Conservation (phyloP, 2,888 invertebrate genomes). For the Philereme vetulata region DNA sequence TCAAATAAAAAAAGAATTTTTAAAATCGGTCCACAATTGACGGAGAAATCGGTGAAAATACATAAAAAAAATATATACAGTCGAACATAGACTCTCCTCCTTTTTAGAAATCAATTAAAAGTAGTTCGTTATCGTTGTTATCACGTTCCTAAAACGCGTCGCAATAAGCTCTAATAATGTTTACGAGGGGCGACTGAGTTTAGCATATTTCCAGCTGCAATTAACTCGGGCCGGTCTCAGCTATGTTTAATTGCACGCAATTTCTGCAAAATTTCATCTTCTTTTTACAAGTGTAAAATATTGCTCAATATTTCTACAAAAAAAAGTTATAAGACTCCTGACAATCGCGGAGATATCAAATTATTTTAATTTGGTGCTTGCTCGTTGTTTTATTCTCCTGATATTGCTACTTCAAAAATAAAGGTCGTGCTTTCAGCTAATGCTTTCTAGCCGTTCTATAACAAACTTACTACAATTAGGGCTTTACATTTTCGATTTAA, state of each 20-base stretch:
- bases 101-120: no score
- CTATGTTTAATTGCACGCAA: conserved; percentile 47
- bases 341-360: conserved; percentile 22
- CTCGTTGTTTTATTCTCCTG: conserved; percentile 10
- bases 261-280: conserved; percentile 46
- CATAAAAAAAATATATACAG: no score
- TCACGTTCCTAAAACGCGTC: conserved; percentile 38
- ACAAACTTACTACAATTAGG: no score
- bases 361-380: conserved; percentile 26
- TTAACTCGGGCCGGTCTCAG: conserved; percentile 42
- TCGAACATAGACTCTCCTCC: no score
- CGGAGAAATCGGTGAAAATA: no score
- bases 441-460: no score
- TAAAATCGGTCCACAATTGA: no score
- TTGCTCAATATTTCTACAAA: conserved; percentile 25
- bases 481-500: no score
- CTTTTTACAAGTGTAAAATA: conserved; percentile 29
- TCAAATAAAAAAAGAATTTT: no score
- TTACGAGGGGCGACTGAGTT: conserved; percentile 46
- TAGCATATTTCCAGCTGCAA: conserved; percentile 52
- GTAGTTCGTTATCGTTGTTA: conserved; percentile 13
- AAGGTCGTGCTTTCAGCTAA: no score
- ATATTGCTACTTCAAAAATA: no score
- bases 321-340: conserved; percentile 18
- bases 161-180: conserved; percentile 40